These are phyloP conservation scores for Stegophylla sp. DNA, from an alignment of 2,888 invertebrate species.

Conservation along the genomic window DNA sequence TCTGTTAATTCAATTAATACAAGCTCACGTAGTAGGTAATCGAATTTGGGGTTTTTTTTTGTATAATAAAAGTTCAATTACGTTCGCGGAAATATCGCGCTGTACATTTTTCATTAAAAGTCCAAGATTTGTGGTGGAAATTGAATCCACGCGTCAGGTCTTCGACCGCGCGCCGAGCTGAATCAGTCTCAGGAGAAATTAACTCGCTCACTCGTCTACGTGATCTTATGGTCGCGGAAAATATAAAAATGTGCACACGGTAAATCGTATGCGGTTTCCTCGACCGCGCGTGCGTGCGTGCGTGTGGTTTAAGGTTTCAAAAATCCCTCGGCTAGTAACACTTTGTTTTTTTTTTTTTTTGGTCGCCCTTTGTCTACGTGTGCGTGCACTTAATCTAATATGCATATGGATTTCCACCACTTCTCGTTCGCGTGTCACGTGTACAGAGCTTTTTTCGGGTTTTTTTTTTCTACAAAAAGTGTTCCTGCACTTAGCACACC, in stretches of 20 bases:
- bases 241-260: slow-evolving; percentile 36
- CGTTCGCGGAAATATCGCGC: background rate
- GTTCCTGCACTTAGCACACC: too few relatives aligned
- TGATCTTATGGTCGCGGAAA: slow-evolving; percentile 53
- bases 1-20: too few relatives aligned
- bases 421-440: background rate
- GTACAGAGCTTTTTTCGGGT: background rate
- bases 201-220: slow-evolving; percentile 50
- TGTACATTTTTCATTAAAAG: slow-evolving; percentile 33
- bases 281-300: too few relatives aligned
- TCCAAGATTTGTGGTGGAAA: slow-evolving; percentile 38
- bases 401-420: slow-evolving; percentile 16
- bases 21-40: too few relatives aligned
- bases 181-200: slow-evolving; percentile 57
- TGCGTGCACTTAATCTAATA: slow-evolving; percentile 22
- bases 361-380: slow-evolving; percentile 6
- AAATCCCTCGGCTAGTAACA: slow-evolving; percentile 17
- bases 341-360: slow-evolving; percentile 23
- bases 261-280: slow-evolving; percentile 31
- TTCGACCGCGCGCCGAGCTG: too few relatives aligned
- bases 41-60: background rate
- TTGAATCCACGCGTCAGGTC: slow-evolving; percentile 55
- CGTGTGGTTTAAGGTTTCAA: slow-evolving; percentile 45
- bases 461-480: background rate
- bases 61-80: background rate